phyloP scores from a whole-genome alignment of 2,888 invertebrate genomes.

The Agriopis marginaria region DNA sequence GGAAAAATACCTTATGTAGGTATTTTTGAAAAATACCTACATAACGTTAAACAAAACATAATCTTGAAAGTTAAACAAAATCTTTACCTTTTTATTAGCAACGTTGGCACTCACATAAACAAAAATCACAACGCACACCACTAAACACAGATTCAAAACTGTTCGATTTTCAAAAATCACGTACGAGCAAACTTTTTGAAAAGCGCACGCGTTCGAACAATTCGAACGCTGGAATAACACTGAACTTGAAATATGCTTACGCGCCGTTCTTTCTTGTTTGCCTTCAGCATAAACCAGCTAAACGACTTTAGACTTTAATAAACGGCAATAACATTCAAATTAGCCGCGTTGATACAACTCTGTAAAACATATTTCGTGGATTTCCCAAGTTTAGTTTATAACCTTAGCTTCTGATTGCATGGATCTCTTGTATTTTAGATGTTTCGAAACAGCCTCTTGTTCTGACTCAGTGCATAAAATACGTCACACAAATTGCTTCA shows the following conservation, averaged over 20 bases:
- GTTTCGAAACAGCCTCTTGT: slow-evolving; percentile 35
- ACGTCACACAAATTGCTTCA: not conserved
- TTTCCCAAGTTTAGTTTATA: slow-evolving; percentile 51
- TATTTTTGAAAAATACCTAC: slow-evolving; percentile 12
- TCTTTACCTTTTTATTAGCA: slow-evolving; percentile 35
- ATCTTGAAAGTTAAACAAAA: not conserved
- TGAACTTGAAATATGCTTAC: slow-evolving; percentile 73
- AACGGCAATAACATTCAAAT: slow-evolving; percentile 35
- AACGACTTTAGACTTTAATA: slow-evolving; percentile 30
- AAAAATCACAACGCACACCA: slow-evolving; percentile 50
- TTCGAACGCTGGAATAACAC: slow-evolving; percentile 68
- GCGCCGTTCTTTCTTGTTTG: slow-evolving; percentile 62
- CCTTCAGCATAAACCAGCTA: slow-evolving; percentile 54
- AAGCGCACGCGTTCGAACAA: slow-evolving; percentile 55
- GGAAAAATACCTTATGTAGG: slow-evolving; percentile 10
- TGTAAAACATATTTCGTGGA: slow-evolving; percentile 55
- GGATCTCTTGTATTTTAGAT: slow-evolving; percentile 29
- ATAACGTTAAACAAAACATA: not conserved
- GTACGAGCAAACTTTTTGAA: slow-evolving; percentile 42
- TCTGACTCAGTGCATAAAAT: slow-evolving; percentile 27
- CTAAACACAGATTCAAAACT: slow-evolving; percentile 34
- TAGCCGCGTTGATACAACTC: slow-evolving; percentile 29
- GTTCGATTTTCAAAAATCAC: slow-evolving; percentile 10
- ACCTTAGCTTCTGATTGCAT: slow-evolving; percentile 42
- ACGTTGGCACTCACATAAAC: slow-evolving; percentile 43